Conservation (phyloP, 2,797 vertebrate species). For the Xiphorhynchus erythropygius region DNA sequence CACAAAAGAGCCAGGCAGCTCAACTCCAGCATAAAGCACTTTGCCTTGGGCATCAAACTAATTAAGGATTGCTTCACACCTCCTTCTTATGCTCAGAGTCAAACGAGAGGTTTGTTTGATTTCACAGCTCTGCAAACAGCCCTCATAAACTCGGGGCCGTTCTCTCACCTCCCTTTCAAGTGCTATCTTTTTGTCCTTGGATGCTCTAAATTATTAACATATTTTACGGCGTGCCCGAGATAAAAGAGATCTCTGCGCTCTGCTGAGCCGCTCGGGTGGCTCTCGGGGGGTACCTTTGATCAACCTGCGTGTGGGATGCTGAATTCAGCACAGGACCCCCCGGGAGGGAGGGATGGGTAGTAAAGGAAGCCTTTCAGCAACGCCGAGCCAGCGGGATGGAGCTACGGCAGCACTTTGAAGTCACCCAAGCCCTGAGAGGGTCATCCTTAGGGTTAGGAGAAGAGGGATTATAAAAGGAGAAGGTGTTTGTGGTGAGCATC, state of each 20-base stretch:
- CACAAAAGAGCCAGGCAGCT: not conserved
- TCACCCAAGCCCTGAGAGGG: not conserved
- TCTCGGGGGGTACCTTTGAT: constrained; percentile 46
- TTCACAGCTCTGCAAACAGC: constrained; percentile 32
- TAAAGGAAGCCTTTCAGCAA: not conserved
- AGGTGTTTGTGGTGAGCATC: not conserved
- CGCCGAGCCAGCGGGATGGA: not conserved
- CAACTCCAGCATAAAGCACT: not conserved
- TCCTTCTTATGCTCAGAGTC: not conserved
- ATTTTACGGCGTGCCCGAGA: constrained; percentile 37
- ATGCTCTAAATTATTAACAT: constrained; percentile 43
- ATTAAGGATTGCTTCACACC: constrained; percentile 32
- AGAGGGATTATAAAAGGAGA: not conserved
- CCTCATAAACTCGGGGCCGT: constrained; percentile 1
- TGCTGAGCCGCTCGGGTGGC: not conserved
- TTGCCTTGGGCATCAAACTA: constrained; percentile 13
- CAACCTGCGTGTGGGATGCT: not conserved
- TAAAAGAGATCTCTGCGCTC: constrained; percentile 10
- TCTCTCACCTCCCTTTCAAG: constrained; percentile 41
- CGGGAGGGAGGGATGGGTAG: not conserved
- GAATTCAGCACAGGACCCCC: not conserved
- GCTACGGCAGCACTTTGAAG: constrained; percentile 4
- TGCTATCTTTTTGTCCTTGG: constrained; percentile 39
- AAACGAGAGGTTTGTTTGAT: constrained; percentile 38
- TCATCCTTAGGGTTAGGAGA: not conserved